Evolutionary conservation across 2,797 vertebrate genomes (phyloP).

Genomic region (Thamnophis elegans): DNA sequence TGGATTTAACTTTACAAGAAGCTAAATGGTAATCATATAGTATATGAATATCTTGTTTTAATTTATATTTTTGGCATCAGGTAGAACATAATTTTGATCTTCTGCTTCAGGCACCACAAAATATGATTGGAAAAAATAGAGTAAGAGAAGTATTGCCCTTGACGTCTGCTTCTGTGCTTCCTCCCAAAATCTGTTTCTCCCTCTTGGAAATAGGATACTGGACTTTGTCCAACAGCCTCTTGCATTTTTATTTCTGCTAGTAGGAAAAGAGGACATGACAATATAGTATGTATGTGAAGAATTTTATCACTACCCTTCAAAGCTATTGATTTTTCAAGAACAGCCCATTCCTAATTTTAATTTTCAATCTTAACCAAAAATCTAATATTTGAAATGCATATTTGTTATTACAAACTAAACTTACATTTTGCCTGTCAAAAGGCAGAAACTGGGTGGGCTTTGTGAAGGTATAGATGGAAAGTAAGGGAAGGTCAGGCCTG

Average conservation of each 20-base stretch:
- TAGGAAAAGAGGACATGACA: not conserved
- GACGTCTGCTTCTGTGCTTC: not conserved
- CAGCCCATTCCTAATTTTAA: not conserved
- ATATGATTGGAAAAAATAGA: not conserved
- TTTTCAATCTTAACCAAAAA: not conserved
- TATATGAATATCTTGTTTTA: not conserved
- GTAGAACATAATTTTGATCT: not conserved
- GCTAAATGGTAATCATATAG: not conserved
- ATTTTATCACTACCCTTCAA: not conserved
- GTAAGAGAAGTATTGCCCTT: not conserved
- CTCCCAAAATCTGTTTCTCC: not conserved
- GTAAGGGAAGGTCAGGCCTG: not conserved
- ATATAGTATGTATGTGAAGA: not conserved
- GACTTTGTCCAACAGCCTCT: too few relatives aligned
- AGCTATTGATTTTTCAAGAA: not conserved
- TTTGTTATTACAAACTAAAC: not conserved
- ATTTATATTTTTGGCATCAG: not conserved
- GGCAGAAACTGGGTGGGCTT: not conserved
- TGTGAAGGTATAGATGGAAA: not conserved
- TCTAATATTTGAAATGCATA: not conserved
- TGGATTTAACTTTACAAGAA: not conserved
- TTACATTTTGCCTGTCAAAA: not conserved
- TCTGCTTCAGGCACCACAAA: not conserved
- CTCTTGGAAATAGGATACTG: not conserved
- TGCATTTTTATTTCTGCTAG: not conserved